Evolutionary conservation across 2,797 vertebrate genomes (phyloP).

Genomic region (Octomys mimax): DNA sequence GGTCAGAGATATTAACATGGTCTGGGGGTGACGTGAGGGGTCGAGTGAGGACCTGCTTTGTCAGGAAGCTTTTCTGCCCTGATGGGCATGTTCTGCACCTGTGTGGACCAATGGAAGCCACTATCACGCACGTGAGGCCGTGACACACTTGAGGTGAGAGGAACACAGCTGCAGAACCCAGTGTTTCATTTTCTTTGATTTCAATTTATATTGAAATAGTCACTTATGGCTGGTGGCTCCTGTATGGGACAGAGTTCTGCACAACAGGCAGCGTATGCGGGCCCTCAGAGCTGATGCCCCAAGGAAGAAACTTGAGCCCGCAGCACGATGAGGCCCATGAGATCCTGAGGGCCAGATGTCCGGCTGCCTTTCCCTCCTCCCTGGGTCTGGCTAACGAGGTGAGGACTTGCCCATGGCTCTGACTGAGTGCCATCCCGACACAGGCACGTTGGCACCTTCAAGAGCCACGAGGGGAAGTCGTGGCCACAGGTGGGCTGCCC

Average conservation of each 20-base stretch:
- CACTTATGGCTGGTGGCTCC: background rate
- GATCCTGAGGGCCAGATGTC: background rate
- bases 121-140: accelerated
- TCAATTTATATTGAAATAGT: background rate
- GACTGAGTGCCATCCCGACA: background rate
- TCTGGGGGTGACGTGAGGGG: background rate
- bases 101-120: background rate
- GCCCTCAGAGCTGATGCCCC: background rate
- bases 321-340: accelerated
- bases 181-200: background rate
- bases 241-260: background rate
- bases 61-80: accelerated
- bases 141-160: background rate
- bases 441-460: background rate
- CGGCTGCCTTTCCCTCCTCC: background rate
- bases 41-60: accelerated
- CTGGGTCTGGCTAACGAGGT: background rate
- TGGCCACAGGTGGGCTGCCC: background rate
- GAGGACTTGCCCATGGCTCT: background rate
- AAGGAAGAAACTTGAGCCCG: background rate
- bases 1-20: background rate
- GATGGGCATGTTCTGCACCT: too few relatives aligned
- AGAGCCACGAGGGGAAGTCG: background rate
- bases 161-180: too few relatives aligned
- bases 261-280: accelerated